Evolutionary conservation across 2,888 invertebrate genomes (phyloP).

Genomic region (Papilio elwesi): DNA sequence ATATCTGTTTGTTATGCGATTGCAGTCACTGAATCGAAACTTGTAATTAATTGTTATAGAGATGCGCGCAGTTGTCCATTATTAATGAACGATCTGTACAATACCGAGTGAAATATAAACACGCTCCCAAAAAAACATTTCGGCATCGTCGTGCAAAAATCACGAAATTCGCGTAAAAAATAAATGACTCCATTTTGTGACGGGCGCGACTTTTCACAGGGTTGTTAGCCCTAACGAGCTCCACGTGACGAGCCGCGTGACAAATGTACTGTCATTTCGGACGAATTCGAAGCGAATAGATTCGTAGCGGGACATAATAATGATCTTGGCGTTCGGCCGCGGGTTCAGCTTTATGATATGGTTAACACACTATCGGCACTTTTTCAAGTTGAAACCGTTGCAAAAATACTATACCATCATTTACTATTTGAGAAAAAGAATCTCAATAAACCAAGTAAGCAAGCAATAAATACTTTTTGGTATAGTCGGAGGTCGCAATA

Average conservation of each 20-base stretch:
- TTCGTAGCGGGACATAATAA: conserved; percentile 23
- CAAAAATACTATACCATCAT: too few relatives aligned
- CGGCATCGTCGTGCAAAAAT: conserved; percentile 4
- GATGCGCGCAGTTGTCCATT: conserved; percentile 10
- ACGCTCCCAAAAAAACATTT: not conserved
- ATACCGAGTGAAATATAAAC: conserved; percentile 12
- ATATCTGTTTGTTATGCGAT: not conserved
- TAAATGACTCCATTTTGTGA: conserved; percentile 36
- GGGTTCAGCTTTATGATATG: not conserved
- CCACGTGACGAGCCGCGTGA: conserved; percentile 42
- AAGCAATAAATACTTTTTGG: too few relatives aligned
- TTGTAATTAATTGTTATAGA: conserved; percentile 12
- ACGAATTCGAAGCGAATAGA: conserved; percentile 36
- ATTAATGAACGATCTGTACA: conserved; percentile 2
- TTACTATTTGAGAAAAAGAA: too few relatives aligned
- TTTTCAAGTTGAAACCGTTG: too few relatives aligned
- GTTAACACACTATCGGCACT: not conserved
- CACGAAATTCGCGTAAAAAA: conserved; percentile 34
- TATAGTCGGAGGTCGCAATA: too few relatives aligned
- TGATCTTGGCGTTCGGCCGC: conserved; percentile 3
- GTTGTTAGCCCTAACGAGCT: conserved; percentile 43
- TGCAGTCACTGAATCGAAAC: conserved; percentile 7
- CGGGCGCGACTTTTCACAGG: conserved; percentile 37
- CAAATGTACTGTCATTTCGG: conserved; percentile 40
- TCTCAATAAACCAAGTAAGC: too few relatives aligned